Conservation (phyloP, 2,888 invertebrate genomes). For the Drosophila colorata region DNA sequence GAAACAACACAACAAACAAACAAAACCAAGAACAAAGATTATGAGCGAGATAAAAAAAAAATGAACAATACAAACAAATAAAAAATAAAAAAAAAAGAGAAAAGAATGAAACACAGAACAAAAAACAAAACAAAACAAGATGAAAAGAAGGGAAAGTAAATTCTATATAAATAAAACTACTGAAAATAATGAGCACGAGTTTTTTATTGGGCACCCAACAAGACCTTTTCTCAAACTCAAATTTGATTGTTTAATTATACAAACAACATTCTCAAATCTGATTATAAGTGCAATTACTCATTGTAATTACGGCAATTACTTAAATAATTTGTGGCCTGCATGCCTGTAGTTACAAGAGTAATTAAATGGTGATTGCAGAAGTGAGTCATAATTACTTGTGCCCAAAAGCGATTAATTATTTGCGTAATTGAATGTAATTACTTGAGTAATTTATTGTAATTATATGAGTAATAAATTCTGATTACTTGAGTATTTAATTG, state of each 20-base stretch:
- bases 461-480: not conserved
- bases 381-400: not conserved
- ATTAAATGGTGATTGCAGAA: not conserved
- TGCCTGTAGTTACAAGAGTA: not conserved
- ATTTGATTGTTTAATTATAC: not conserved
- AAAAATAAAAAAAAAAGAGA: constrained; percentile 51
- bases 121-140: constrained; percentile 58
- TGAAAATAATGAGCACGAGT: constrained; percentile 71
- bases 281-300: too few species aligned
- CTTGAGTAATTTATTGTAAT: not conserved
- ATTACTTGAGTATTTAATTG: not conserved
- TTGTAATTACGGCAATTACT: too few species aligned
- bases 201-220: constrained; percentile 60
- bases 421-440: not conserved
- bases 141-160: constrained; percentile 78
- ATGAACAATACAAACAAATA: constrained; percentile 29
- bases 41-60: constrained; percentile 70
- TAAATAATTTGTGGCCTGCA: too few species aligned
- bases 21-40: constrained; percentile 51
- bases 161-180: constrained; percentile 84
- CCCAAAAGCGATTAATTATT: not conserved
- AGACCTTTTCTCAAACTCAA: not conserved
- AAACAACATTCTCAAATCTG: too few species aligned
- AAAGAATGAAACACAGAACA: constrained; percentile 65
- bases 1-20: constrained; percentile 4